phyloP scores from a whole-genome alignment of 2,888 invertebrate species.

The Dyspetes luteomarginatus region DNA sequence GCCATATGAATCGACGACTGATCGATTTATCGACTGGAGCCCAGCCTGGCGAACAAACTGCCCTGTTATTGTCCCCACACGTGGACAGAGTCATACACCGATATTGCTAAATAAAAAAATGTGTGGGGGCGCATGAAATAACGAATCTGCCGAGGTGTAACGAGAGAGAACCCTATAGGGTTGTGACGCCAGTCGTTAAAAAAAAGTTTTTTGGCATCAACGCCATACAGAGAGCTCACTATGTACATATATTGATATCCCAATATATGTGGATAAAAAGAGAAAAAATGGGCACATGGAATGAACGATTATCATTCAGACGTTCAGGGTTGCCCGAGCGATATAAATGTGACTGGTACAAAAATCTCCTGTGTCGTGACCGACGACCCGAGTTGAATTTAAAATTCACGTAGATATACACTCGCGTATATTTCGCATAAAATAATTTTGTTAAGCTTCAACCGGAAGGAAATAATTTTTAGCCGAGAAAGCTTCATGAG shows the following conservation, averaged over 20 bases:
- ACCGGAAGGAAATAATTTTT: background rate
- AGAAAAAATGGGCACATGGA: background rate
- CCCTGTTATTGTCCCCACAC: constrained; percentile 61
- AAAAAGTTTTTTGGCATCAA: constrained; percentile 51
- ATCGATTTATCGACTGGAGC: constrained; percentile 62
- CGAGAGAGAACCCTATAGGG: background rate
- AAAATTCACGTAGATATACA: background rate
- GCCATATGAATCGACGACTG: constrained; percentile 58
- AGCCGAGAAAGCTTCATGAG: background rate
- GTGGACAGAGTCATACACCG: constrained; percentile 39
- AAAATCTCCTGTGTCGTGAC: background rate
- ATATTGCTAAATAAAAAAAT: constrained; percentile 18
- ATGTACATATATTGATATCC: background rate
- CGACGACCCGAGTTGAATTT: background rate
- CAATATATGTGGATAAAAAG: background rate
- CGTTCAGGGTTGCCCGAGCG: background rate
- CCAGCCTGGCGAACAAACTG: constrained; percentile 44
- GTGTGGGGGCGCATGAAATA: constrained; percentile 25
- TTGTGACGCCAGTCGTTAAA: constrained; percentile 44
- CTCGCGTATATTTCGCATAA: background rate
- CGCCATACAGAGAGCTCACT: background rate
- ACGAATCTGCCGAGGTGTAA: constrained; percentile 52
- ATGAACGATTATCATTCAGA: constrained; percentile 19
- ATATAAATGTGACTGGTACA: background rate
- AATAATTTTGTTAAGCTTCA: background rate